Evolutionary conservation across 2,113 vertebrate genomes (phyloP), one percentile per base, ranked within the genome.

Genomic region (Pseudois nayaur): DNA sequence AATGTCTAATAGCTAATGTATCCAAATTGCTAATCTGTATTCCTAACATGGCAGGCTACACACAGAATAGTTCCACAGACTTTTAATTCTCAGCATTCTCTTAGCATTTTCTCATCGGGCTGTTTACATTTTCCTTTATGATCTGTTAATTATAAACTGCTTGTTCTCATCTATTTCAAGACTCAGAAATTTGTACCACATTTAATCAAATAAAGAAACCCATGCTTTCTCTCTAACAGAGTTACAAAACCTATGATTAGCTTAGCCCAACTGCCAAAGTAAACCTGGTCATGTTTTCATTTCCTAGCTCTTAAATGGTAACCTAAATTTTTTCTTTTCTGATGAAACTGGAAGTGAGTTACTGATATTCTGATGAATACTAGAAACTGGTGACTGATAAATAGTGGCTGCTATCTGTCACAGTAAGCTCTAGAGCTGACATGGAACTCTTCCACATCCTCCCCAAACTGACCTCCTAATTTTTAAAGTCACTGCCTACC

Each of bases 151-250:
- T 93, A 93, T 54, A 95, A 97, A 89, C 45, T 89, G 71, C 52
- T 81, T 88, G 54, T 93, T 97, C 76, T 96, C 89, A 97, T 84
- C 64, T 93, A 94, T 89, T 97, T 95, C 81, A 97, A 96, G 91
- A 96, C 25, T 94, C 43, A 91, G 62, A 97, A 87, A 89, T 79
- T 62, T 84, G 64, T 95, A 67, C 29, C 87, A 94, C 78, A 93
- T 81, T 87, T 94, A 95, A 95, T 89, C 84, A 96, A 95, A 94
- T 95, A 97, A 91, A 90, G 48, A 91, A 96, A 93, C 43, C 11
- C 45, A 92, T 50, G 67, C 45, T 83, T 91, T 95, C 25, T 79
- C 50, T 50, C 74, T 64, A 78, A 95, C 62, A 96, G 82, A 90
- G 67, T 89, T 84, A 57, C 48, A 87, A 96, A 94, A 95, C 79